Base-by-base conservation (phyloP, 2,113 vertebrate genomes). In the Rissa tridactyla region DNA sequence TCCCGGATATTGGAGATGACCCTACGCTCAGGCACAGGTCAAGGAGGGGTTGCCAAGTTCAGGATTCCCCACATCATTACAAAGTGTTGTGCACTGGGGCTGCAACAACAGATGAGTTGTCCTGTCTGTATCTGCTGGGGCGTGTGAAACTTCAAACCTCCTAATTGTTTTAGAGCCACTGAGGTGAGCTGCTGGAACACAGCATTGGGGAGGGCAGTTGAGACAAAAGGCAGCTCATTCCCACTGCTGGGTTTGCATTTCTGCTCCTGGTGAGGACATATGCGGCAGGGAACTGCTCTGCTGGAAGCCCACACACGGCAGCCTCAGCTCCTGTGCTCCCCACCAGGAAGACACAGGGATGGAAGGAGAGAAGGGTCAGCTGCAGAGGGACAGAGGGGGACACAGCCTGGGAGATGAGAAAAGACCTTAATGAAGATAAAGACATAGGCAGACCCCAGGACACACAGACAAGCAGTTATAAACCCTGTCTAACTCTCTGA, bases 1-100 rank as follows among this genome's bases (percentile, higher is more conserved):
- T 29, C 64, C 97, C 97, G 97, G 98, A 98, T 98, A 98, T 97
- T 97, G 96, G 94, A 84, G 95, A 73, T 97, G 97, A 97, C 96
- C 97, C 93, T 81, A 6, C 42, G 18, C 55, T 88, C 49, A 90
- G 86, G 54, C 29, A 87, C 44, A 96, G 96, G 93, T 96, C 96
- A 83, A 26, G 40, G 51, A 94, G 49, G 30, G 69, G 86, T 81
- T 95, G 78, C 84, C 97, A 97, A 95, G 96, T 96, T 97, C 94
- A 97, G 81, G 92, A 93, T 95, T 96, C 82, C 89, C 89, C 70
- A 51, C 86, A 62, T 55, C 62, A 83, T 92, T 90, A 69, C 85
- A 38, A 82, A 95, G 78, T 1, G 2, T 5, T 96, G 76, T 78
- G 92, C 22, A 11, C 86, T 94, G 91, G 72, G 94, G 83, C 93